Percentiles rank a stretch among this genome's conserved stretches.
phyloP scores from a whole-genome alignment of 2,113 vertebrate genomes.

The Dryoscopus gambensis region DNA sequence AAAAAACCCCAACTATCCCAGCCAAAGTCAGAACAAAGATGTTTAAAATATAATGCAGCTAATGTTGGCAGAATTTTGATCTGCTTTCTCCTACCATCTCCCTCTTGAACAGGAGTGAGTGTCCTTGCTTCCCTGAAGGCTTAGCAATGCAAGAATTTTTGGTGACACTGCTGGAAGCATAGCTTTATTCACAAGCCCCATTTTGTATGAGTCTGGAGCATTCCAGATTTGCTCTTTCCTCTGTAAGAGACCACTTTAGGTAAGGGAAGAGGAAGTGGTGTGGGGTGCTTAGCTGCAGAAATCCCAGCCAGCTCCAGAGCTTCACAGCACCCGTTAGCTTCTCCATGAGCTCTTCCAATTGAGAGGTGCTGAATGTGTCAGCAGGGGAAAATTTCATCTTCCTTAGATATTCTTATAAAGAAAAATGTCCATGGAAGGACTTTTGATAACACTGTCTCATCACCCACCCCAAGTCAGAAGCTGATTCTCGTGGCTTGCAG shows the following conservation, averaged over 20 bases:
- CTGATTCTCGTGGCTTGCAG: not conserved
- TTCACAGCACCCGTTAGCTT: rapidly evolving
- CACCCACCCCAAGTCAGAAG: not conserved
- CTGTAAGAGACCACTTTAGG: not conserved
- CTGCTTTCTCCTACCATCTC: not conserved
- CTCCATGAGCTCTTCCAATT: not conserved
- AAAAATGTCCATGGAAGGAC: not conserved
- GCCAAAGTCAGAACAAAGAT: not conserved
- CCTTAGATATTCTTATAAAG: not conserved
- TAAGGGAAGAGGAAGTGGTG: not conserved
- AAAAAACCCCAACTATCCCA: not conserved
- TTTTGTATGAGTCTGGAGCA: not conserved
- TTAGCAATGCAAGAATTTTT: not conserved
- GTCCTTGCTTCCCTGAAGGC: not conserved
- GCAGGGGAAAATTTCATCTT: not conserved
- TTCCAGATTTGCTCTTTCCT: not conserved
- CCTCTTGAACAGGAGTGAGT: not conserved
- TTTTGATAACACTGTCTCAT: slow-evolving; percentile 15
- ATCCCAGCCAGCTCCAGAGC: rapidly evolving
- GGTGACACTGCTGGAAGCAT: not conserved
- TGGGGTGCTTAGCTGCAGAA: not conserved
- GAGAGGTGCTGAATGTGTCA: not conserved
- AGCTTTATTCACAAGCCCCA: not conserved
- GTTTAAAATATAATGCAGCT: not conserved
- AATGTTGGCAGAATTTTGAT: not conserved